Evolutionary conservation across 2,888 invertebrate species (phyloP).

Genomic region (Nysson spinosus): DNA sequence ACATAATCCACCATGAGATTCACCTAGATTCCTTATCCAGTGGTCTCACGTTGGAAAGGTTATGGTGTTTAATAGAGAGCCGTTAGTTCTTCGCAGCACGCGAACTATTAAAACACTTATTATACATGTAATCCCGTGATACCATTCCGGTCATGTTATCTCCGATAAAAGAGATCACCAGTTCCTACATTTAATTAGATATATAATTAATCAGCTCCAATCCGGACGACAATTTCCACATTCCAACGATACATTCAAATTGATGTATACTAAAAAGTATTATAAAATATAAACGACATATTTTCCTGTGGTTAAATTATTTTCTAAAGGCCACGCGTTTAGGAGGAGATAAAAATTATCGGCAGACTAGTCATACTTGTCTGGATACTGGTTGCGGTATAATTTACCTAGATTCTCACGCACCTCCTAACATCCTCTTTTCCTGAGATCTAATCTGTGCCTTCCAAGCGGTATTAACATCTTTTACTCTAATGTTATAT

Average conservation of each 20-base stretch:
- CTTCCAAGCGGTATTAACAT: background rate
- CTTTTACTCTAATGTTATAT: constrained; percentile 4
- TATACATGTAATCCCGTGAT: constrained; percentile 8
- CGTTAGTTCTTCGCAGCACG: constrained; percentile 49
- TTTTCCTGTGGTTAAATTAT: too few species aligned
- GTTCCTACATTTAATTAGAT: too few species aligned
- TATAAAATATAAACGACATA: too few species aligned
- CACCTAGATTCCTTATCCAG: constrained; percentile 67
- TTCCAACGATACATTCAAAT: too few species aligned
- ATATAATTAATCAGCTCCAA: too few species aligned
- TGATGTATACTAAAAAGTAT: too few species aligned
- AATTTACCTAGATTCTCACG: constrained; percentile 41
- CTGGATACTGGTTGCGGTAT: background rate
- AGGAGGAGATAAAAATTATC: background rate
- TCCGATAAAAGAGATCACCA: too few species aligned
- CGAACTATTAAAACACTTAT: constrained; percentile 25
- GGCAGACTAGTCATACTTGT: background rate
- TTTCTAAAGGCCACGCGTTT: too few species aligned
- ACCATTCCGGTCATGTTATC: background rate
- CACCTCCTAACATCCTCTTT: background rate
- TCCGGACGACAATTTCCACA: too few species aligned
- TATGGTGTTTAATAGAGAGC: constrained; percentile 38
- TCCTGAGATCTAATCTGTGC: background rate
- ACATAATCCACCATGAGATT: constrained; percentile 56
- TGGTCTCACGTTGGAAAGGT: constrained; percentile 40